Evolutionary conservation across 1,140 invertebrate species (phyloP), one percentile per base, ranked within the genome.

Genomic region (Oppia nitens): DNA sequence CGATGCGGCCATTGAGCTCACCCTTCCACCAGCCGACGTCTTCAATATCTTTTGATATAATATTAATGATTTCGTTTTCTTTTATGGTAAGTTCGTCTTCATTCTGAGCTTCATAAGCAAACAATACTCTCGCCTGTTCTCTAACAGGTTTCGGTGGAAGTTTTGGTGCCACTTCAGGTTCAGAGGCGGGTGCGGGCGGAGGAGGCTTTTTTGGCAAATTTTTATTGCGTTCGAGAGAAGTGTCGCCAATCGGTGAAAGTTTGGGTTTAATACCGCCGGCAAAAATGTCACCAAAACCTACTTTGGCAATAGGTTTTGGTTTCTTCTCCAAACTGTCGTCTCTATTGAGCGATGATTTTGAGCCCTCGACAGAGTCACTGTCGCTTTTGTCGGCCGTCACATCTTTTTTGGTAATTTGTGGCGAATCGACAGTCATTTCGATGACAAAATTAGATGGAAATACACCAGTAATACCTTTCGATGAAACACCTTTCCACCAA

Each of bases 21-120:
- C 93, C 94, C 71, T 83, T 83, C 92, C 92, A 98, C 94, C 92
- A 97, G 47, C 90, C 90, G 65, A 86, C 83, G 72, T 98, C 94
- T 49, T 87, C 85, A 40, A 86, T 81, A 65, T 94, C 83, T 76
- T 82, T 87, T 28, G 80, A 83, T 32, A 97, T 71, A 57, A 97
- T 77, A 6, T 80, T 85, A 60, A 98, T 83, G 20, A 94, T 76
- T 66, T 98, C 90, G 28, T 89, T 91, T 70, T 91, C 86, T 60
- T 77, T 79, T 28, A 98, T 72, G 1, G 82, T 83, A 59, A 98
- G 72, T 73, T 98, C 94, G 74, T 98, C 94, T 20, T 90, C 85
- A 70, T 97, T 95, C 63, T 83, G 81, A 14, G 60, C 55, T 53
- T 81, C 76, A 71, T 98, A 98, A 3, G 88, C 81, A 73, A 82